Evolutionary conservation across 1,140 invertebrate species (phyloP).

Genomic region (Drosophila triauraria): DNA sequence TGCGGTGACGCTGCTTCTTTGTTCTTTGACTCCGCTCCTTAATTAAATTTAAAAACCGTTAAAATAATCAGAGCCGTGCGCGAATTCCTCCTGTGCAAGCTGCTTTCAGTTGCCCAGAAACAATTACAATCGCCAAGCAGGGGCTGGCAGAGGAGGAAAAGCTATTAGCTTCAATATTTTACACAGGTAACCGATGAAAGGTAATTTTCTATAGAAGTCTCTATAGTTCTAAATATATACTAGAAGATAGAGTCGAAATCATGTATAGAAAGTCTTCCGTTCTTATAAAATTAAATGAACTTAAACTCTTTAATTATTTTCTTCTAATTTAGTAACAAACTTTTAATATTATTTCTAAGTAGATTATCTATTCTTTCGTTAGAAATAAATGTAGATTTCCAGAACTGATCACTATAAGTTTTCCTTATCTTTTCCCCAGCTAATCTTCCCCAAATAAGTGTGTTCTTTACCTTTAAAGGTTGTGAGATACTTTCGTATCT

Average conservation of each 20-base stretch:
- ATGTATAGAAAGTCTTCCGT: background rate
- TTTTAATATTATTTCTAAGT: background rate
- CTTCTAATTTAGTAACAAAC: background rate
- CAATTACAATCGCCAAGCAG: constrained; percentile 34
- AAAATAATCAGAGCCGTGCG: constrained; percentile 61
- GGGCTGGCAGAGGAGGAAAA: background rate
- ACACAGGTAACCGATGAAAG: background rate
- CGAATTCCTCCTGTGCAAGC: constrained; percentile 59
- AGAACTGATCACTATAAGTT: background rate
- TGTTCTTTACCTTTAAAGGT: constrained; percentile 57
- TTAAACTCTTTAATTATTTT: background rate
- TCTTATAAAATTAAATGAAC: background rate
- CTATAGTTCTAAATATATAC: too few relatives aligned
- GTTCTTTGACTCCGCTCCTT: constrained; percentile 45
- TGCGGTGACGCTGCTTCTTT: constrained; percentile 48
- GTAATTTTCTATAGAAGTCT: too few relatives aligned
- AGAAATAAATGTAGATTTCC: background rate
- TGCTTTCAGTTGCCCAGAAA: constrained; percentile 26
- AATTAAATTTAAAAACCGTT: constrained; percentile 78
- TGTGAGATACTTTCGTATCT: constrained; percentile 63
- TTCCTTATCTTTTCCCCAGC: background rate
- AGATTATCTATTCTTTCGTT: background rate
- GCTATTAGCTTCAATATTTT: background rate
- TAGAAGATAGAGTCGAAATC: background rate
- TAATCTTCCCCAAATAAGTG: background rate